These are phyloP conservation scores for Lymantria monacha DNA, from an alignment of 2,888 invertebrate genomes.

Conservation along the genomic window DNA sequence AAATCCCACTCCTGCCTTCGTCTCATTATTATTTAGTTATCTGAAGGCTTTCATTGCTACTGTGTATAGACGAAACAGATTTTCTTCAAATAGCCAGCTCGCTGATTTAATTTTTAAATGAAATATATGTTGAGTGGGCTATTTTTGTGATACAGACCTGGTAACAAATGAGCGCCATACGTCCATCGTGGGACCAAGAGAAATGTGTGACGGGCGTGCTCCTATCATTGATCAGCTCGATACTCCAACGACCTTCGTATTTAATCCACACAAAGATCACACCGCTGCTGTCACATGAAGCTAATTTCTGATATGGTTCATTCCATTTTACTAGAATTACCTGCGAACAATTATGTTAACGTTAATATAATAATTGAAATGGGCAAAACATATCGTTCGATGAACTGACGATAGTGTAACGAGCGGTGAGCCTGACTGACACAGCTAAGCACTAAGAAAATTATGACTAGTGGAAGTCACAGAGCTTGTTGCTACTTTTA, in stretches of 20 bases:
- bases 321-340: slow-evolving; percentile 98
- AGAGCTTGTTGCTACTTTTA: no score
- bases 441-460: no score
- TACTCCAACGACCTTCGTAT: slow-evolving; percentile 99
- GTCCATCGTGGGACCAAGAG: slow-evolving; percentile 99
- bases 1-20: no score
- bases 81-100: no score
- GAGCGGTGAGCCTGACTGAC: no score
- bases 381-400: no score
- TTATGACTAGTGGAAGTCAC: no score
- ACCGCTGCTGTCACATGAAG: slow-evolving; percentile 98
- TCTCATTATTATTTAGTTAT: no score
- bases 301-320: slow-evolving; percentile 98
- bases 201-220: slow-evolving; percentile 98
- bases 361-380: not conserved
- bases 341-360: slow-evolving; percentile 64
- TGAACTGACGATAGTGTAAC: no score
- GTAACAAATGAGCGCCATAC: slow-evolving; percentile 99
- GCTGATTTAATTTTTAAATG: no score
- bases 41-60: no score
- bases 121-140: not conserved
- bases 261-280: slow-evolving; percentile 99
- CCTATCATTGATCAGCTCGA: slow-evolving; percentile 98
- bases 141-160: slow-evolving; percentile 79
- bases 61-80: no score